Percentiles rank a stretch among this genome's conserved stretches.
Conservation (phyloP, 1,140 invertebrate genomes). For the Drosophila azteca region DNA sequence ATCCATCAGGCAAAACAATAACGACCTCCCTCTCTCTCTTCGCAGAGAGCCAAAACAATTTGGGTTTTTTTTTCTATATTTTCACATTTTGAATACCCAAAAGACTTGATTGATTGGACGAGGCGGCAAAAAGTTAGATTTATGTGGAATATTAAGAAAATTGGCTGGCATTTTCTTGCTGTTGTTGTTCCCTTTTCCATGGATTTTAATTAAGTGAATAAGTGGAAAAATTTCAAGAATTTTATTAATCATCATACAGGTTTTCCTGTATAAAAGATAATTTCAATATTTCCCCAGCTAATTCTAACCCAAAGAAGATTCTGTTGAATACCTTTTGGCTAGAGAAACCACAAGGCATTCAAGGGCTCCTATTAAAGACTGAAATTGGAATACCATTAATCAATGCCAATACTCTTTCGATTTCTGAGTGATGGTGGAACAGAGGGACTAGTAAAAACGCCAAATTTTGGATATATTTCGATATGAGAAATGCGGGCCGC, state of each 20-base stretch:
- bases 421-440: neutral
- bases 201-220: conserved; percentile 1
- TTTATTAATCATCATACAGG: too few relatives aligned
- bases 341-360: too few relatives aligned
- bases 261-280: too few relatives aligned
- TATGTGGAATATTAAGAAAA: conserved; percentile 8
- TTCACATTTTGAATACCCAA: conserved; percentile 27
- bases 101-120: conserved; percentile 26
- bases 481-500: conserved; percentile 57
- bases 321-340: too few relatives aligned
- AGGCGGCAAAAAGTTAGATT: neutral
- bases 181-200: neutral
- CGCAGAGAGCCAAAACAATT: conserved; percentile 5
- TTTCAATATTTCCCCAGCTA: too few relatives aligned
- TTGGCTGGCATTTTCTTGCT: neutral
- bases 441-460: conserved; percentile 6
- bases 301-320: too few relatives aligned
- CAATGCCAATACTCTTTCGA: neutral
- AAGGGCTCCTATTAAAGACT: too few relatives aligned
- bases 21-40: neutral
- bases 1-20: conserved; percentile 45
- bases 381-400: too few relatives aligned
- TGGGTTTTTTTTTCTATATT: conserved; percentile 1
- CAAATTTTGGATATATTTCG: conserved; percentile 28
- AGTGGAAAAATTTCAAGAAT: neutral